A percentile compares a stretch with the other conserved stretches of the same genome.
These are phyloP conservation scores for Conus canariensis DNA, from an alignment of 2,888 invertebrate species.

Conservation along the genomic window DNA sequence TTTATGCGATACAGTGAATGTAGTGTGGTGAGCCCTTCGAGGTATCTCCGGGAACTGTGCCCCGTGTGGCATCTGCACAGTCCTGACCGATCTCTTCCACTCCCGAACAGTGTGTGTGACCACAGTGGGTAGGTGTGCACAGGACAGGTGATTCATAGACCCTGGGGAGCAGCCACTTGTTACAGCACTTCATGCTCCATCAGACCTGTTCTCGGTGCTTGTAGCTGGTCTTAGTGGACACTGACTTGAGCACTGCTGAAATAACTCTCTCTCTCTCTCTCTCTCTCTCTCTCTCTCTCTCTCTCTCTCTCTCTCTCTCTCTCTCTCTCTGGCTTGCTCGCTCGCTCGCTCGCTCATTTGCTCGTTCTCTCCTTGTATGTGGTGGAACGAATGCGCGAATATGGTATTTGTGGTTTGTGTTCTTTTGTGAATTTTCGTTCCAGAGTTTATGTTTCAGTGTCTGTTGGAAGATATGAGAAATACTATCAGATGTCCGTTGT, in stretches of 20 bases:
- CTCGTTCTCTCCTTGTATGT: background rate
- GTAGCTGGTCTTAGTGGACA: background rate
- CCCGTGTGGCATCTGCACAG: background rate
- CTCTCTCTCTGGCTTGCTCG: background rate
- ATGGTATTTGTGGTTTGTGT: no score
- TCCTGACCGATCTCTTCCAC: background rate
- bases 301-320: conserved; percentile 3
- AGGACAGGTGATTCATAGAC: background rate
- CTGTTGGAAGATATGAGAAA: background rate
- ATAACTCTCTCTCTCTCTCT: background rate
- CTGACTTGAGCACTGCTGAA: background rate
- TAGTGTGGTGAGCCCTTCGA: no score
- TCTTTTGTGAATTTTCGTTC: no score
- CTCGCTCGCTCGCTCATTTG: background rate
- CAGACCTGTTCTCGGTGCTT: background rate
- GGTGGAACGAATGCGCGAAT: no score
- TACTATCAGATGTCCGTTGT: no score
- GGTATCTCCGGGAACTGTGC: background rate
- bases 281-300: background rate
- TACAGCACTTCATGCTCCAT: no score
- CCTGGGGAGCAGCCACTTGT: background rate
- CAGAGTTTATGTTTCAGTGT: background rate
- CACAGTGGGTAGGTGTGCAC: background rate
- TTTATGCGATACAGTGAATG: no score
- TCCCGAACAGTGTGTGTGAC: background rate